phyloP scores from a whole-genome alignment of 2,113 vertebrate genomes.

The Hyperoodon ampullatus region DNA sequence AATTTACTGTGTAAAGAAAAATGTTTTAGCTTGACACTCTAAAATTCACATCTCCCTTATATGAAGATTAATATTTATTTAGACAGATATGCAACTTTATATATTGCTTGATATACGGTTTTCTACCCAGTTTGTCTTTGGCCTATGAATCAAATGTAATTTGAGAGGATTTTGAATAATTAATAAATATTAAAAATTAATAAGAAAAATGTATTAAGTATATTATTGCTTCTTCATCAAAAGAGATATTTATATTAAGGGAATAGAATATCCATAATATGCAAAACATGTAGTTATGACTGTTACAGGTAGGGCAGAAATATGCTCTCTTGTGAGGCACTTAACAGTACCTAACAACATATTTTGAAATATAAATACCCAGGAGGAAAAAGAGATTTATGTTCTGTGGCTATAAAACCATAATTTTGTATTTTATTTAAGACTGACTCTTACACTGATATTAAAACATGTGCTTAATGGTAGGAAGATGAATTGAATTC shows the following conservation, averaged over 20 bases:
- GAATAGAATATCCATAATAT: neutral
- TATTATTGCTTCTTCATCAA: neutral
- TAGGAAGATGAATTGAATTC: neutral
- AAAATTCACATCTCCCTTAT: neutral
- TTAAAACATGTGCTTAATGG: neutral
- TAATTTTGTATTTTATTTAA: neutral
- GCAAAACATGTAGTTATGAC: neutral
- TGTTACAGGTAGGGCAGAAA: neutral
- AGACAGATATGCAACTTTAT: neutral
- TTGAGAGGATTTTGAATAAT: neutral
- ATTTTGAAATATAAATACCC: neutral
- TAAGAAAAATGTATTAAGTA: neutral
- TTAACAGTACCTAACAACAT: neutral
- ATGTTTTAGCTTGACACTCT: neutral
- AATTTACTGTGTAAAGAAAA: neutral
- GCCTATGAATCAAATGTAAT: neutral
- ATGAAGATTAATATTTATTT: neutral
- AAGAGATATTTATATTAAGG: neutral
- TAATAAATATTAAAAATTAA: neutral
- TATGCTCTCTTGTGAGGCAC: neutral
- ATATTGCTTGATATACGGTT: neutral
- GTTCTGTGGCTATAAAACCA: neutral
- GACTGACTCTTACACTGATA: neutral
- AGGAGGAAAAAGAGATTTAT: neutral
- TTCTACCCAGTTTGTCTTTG: neutral